phyloP scores from a whole-genome alignment of 2,797 vertebrate genomes.

The Acanthornis magna region DNA sequence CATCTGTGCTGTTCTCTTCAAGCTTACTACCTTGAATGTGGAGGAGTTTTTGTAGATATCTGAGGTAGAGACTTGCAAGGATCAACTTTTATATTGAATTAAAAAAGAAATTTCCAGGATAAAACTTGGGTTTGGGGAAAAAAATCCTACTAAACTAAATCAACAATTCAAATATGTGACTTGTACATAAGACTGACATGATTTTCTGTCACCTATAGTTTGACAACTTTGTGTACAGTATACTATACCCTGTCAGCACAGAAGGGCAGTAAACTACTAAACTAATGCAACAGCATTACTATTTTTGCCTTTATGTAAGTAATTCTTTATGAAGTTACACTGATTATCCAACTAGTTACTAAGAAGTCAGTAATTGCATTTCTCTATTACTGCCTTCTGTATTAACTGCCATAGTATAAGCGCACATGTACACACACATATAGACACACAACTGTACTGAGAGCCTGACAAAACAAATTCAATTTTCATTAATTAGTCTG shows the following conservation, averaged over 20 bases:
- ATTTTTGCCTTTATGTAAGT: background rate
- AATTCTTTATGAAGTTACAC: background rate
- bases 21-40: background rate
- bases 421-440: too few species aligned
- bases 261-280: background rate
- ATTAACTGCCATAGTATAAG: background rate
- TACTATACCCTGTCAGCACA: background rate
- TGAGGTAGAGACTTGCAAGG: background rate
- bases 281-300: background rate
- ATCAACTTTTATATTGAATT: background rate
- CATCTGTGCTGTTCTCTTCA: background rate
- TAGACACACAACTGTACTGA: background rate
- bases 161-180: background rate
- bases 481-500: background rate
- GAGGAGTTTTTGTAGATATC: background rate
- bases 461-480: background rate
- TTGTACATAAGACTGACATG: background rate
- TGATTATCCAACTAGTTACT: background rate
- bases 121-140: background rate
- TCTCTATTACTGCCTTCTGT: background rate
- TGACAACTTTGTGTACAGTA: background rate
- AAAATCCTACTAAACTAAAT: background rate
- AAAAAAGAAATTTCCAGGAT: background rate
- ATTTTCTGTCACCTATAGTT: background rate
- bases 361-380: background rate